A percentile compares a stretch with the other conserved stretches of the same genome.
Evolutionary conservation across 2,113 vertebrate species (phyloP).

Genomic region (Phyllostomus discolor): DNA sequence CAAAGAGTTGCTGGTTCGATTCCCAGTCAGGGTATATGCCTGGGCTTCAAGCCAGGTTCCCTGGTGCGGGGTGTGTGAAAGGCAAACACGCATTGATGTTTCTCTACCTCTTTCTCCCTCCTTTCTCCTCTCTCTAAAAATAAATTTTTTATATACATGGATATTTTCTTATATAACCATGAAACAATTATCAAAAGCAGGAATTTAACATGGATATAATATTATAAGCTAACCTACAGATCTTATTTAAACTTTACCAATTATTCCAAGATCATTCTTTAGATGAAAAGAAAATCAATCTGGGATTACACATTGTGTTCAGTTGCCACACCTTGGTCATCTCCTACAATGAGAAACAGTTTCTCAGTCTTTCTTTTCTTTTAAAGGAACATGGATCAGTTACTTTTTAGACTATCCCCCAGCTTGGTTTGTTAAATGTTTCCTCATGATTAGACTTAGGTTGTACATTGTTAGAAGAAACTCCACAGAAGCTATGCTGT

Average conservation of each 20-base stretch:
- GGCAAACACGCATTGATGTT: too few relatives aligned
- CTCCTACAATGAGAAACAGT: not conserved
- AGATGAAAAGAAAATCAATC: not conserved
- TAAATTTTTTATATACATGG: not conserved
- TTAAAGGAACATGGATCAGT: not conserved
- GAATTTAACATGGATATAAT: not conserved
- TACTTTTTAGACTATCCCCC: not conserved
- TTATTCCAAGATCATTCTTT: not conserved
- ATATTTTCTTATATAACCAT: not conserved
- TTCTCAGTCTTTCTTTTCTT: not conserved
- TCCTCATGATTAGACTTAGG: not conserved
- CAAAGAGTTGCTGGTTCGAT: too few relatives aligned
- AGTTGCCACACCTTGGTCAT: not conserved
- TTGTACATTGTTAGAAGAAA: not conserved
- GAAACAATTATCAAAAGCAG: not conserved
- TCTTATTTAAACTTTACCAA: not conserved
- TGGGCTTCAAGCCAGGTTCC: too few relatives aligned
- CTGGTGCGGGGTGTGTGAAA: too few relatives aligned
- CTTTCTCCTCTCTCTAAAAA: too few relatives aligned
- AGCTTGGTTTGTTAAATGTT: not conserved
- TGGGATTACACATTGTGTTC: not conserved
- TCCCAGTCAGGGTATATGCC: too few relatives aligned
- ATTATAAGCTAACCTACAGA: not conserved
- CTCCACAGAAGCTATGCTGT: not conserved
- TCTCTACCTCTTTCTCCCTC: too few relatives aligned